phyloP scores from a whole-genome alignment of 37 sponge, comb jelly and placozoan species.

The Hormiphora californensis region DNA sequence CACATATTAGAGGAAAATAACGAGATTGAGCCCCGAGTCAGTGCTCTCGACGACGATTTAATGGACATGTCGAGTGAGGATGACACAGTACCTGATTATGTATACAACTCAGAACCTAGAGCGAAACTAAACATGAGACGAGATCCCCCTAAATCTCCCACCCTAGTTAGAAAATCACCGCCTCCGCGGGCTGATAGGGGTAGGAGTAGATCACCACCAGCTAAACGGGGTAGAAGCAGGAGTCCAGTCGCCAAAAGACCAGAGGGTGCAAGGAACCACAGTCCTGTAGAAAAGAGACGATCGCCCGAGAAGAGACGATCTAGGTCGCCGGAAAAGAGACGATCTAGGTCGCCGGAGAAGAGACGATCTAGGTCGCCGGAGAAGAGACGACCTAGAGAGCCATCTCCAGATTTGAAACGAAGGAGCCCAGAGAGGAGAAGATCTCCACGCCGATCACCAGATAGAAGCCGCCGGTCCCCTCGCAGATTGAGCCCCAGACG shows the following conservation, averaged over 20 bases:
- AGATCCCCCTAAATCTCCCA: constrained; percentile 31
- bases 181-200: not conserved
- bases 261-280: not conserved
- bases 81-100: constrained; percentile 31
- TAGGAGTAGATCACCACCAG: constrained; percentile 2
- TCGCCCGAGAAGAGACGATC: not conserved
- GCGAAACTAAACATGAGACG: constrained; percentile 40
- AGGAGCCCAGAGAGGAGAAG: not conserved
- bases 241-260: too few species aligned
- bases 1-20: constrained; percentile 36
- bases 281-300: not conserved
- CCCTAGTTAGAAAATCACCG: not conserved
- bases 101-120: constrained; percentile 37
- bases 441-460: too few species aligned
- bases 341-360: not conserved
- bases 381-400: not conserved
- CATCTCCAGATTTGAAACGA: not conserved
- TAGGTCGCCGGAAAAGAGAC: not conserved
- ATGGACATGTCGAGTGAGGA: constrained; percentile 41
- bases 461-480: constrained; percentile 19
- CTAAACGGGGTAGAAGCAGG: not conserved
- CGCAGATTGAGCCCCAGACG: not conserved
- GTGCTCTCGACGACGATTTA: constrained; percentile 48
- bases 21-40: constrained; percentile 32
- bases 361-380: not conserved